These are phyloP conservation scores for Ctenodactylus gundi DNA, from an alignment of 2,113 vertebrate genomes.

Conservation along the genomic window DNA sequence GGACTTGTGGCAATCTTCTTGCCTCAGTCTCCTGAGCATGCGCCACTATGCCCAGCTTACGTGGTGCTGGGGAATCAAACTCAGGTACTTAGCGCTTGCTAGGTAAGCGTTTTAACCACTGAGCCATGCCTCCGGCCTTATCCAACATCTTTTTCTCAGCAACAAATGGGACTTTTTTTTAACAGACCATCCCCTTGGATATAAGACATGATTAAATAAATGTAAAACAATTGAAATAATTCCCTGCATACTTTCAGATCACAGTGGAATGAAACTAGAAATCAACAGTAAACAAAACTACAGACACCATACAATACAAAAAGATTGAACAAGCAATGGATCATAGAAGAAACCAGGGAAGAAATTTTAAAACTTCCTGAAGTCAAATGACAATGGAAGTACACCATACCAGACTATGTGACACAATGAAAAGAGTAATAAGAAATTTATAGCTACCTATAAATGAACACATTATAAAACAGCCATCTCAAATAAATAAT, in stretches of 20 bases:
- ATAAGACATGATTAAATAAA: neutral
- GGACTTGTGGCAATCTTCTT: no score
- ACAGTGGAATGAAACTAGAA: neutral
- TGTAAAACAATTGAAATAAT: neutral
- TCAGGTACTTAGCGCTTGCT: no score
- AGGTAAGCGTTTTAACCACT: no score
- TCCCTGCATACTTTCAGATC: neutral
- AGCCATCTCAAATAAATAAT: neutral
- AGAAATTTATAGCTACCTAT: neutral
- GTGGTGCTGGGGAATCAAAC: no score
- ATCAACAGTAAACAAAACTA: neutral
- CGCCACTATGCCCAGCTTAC: no score
- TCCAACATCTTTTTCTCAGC: neutral
- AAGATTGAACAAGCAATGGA: neutral
- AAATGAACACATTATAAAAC: neutral
- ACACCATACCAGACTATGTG: neutral
- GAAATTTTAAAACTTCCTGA: neutral
- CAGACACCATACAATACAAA: neutral
- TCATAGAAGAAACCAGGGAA: neutral
- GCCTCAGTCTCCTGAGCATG: no score
- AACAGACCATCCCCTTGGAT: neutral
- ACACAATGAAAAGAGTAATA: neutral
- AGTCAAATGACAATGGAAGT: neutral
- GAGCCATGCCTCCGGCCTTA: no score
- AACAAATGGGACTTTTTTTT: neutral